Evolutionary conservation across 2,797 vertebrate species (phyloP).

Genomic region (Anguilla megastoma): DNA sequence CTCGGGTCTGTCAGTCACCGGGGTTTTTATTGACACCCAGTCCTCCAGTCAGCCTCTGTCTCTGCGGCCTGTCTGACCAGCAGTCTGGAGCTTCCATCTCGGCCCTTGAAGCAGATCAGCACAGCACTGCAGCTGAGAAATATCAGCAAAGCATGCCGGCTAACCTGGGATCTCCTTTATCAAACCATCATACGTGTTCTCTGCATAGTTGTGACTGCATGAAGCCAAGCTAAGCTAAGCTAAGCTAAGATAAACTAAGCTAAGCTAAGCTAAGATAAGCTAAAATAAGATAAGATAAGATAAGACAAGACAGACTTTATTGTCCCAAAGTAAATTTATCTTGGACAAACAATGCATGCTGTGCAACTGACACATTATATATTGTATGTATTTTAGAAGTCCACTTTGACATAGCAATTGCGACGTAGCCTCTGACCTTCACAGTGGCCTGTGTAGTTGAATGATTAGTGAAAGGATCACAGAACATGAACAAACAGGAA

Average conservation of each 20-base stretch:
- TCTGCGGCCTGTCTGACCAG: not conserved
- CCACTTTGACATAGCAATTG: not conserved
- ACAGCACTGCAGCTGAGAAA: not conserved
- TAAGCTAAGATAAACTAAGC: too few species aligned
- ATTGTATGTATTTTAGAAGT: not conserved
- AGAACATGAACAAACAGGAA: not conserved
- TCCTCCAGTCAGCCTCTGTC: not conserved
- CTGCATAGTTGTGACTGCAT: not conserved
- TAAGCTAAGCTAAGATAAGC: too few species aligned
- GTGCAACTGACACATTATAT: not conserved
- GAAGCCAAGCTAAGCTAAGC: too few species aligned
- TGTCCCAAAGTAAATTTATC: too few species aligned
- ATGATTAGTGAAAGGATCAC: not conserved
- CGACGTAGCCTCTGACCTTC: not conserved
- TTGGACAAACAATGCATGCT: too few species aligned
- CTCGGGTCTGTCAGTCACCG: not conserved
- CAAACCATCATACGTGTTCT: not conserved
- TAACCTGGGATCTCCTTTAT: not conserved
- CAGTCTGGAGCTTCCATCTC: not conserved
- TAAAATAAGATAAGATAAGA: too few species aligned
- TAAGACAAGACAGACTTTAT: too few species aligned
- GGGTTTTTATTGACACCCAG: not conserved
- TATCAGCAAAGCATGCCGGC: not conserved
- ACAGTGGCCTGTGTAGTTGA: not conserved
- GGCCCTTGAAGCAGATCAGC: not conserved